phyloP scores from a whole-genome alignment of 2,797 vertebrate genomes.

The Sitta carolinensis region DNA sequence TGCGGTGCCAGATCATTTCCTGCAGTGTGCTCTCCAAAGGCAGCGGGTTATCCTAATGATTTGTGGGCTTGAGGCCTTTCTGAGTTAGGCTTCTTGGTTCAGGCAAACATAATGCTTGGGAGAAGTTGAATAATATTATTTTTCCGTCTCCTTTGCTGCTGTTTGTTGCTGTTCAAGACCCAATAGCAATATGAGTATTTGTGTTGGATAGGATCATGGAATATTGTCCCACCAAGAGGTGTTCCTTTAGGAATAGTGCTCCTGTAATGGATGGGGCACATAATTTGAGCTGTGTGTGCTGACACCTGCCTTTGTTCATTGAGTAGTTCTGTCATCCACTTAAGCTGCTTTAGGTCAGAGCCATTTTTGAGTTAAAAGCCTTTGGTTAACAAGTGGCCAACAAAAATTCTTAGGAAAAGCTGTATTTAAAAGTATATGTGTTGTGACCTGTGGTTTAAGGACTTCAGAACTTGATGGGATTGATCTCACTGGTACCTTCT shows the following conservation, averaged over 20 bases:
- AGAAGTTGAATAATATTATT: not conserved
- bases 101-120: not conserved
- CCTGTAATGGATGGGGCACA: not conserved
- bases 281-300: not conserved
- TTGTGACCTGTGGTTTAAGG: not conserved
- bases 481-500: not conserved
- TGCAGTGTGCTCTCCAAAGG: not conserved
- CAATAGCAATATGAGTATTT: not conserved
- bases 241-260: not conserved
- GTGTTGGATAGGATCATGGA: not conserved
- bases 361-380: not conserved
- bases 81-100: not conserved
- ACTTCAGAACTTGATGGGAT: not conserved
- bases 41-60: constrained; percentile 3
- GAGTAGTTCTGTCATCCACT: not conserved
- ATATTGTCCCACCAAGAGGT: not conserved
- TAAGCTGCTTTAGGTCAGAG: not conserved
- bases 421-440: not conserved
- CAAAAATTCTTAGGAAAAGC: not conserved
- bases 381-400: not conserved
- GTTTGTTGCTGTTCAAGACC: not conserved
- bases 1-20: constrained; percentile 9
- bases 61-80: not conserved
- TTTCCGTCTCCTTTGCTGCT: not conserved
- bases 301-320: not conserved